Evolutionary conservation across 2,888 invertebrate genomes (phyloP).

Genomic region (Drosophila fungiperda): DNA sequence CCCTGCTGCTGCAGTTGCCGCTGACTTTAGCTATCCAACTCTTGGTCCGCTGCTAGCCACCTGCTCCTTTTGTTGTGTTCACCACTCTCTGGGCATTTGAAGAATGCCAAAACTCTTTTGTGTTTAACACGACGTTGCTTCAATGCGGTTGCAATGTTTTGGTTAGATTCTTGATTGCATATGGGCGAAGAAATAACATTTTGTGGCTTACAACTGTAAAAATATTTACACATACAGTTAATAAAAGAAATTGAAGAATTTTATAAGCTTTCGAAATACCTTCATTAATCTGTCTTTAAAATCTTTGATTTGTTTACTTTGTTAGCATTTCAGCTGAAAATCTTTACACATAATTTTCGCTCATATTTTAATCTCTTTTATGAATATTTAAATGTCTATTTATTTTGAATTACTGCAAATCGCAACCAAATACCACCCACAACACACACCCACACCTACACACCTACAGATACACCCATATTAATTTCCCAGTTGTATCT

Average conservation of each 20-base stretch:
- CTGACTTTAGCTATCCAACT: slow-evolving; percentile 7
- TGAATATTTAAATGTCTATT: not conserved
- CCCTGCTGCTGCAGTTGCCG: slow-evolving; percentile 17
- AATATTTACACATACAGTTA: not conserved
- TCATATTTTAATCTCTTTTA: not conserved
- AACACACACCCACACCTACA: not conserved
- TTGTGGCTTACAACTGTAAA: not conserved
- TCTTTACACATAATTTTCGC: not conserved
- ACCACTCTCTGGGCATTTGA: slow-evolving; percentile 19
- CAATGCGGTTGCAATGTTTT: slow-evolving; percentile 20
- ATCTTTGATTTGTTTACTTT: not conserved
- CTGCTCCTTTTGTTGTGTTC: slow-evolving; percentile 2
- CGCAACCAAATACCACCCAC: not conserved
- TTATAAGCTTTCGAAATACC: not conserved
- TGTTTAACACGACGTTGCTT: slow-evolving; percentile 19
- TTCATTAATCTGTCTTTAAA: not conserved
- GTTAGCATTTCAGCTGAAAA: not conserved
- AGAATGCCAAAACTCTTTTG: slow-evolving; percentile 23
- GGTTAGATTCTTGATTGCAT: slow-evolving; percentile 20
- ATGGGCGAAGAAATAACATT: not conserved
- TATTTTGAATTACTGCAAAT: not conserved
- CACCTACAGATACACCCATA: not conserved
- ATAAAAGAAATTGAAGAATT: not conserved
- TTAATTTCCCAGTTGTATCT: not conserved
- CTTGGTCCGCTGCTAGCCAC: slow-evolving; percentile 3